A percentile compares a stretch with the other conserved stretches of the same genome.
phyloP scores from a whole-genome alignment of 2,888 invertebrate genomes.

The Megaustenia siamemsis region DNA sequence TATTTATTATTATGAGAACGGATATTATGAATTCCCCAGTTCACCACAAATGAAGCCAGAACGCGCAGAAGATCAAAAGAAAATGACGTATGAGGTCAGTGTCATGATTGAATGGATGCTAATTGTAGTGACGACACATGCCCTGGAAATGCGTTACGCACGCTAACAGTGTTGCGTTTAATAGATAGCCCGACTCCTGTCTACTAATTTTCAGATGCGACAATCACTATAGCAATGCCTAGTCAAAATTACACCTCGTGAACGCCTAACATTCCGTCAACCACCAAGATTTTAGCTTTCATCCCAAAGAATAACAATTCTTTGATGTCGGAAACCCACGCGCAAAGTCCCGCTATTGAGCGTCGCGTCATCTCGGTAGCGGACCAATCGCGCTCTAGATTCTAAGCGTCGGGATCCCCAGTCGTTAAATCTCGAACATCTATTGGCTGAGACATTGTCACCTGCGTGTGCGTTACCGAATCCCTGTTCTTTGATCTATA shows the following conservation, averaged over 20 bases:
- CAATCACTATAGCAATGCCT: neutral
- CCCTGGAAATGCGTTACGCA: neutral
- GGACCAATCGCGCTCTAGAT: constrained; percentile 25
- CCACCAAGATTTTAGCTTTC: constrained; percentile 3
- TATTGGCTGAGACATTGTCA: constrained; percentile 42
- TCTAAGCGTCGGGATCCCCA: constrained; percentile 37
- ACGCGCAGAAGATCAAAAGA: neutral
- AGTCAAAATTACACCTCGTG: neutral
- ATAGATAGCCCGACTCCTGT: neutral
- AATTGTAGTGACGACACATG: neutral
- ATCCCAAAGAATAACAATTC: constrained; percentile 5
- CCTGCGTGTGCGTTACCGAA: constrained; percentile 53
- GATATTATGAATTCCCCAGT: too few species aligned
- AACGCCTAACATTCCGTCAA: constrained; percentile 36
- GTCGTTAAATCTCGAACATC: neutral
- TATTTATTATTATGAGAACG: too few species aligned
- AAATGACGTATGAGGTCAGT: neutral
- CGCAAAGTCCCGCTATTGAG: constrained; percentile 35
- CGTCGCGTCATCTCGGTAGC: constrained; percentile 30
- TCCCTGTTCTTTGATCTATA: constrained; percentile 33
- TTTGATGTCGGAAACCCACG: constrained; percentile 35
- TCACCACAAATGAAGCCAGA: too few species aligned
- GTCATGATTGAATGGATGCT: neutral
- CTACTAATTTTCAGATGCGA: neutral
- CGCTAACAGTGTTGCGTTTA: neutral